A percentile compares a stretch with the other conserved stretches of the same genome.
These are phyloP conservation scores for Glareola pratincola DNA, from an alignment of 2,113 vertebrate genomes.

Conservation along the genomic window DNA sequence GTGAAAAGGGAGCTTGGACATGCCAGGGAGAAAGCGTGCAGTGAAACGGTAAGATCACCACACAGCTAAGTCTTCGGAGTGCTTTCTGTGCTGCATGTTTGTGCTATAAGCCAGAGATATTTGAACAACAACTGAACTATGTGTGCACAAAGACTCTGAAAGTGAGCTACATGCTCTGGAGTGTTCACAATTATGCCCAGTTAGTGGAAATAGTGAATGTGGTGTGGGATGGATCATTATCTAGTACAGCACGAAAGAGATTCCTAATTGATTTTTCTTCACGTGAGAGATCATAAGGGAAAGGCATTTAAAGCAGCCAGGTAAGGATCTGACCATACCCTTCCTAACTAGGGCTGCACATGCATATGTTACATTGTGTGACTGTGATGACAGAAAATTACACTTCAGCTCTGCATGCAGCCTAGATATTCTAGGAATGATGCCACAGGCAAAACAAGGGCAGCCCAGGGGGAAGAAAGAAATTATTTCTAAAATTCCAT, in stretches of 20 bases:
- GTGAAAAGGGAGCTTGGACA: neutral
- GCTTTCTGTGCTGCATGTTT: neutral
- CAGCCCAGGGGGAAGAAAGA: neutral
- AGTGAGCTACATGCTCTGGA: neutral
- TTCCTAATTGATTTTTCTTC: neutral
- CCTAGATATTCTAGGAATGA: neutral
- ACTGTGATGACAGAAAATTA: neutral
- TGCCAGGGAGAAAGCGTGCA: neutral
- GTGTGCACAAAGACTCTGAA: neutral
- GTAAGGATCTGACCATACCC: neutral
- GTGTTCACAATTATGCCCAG: neutral
- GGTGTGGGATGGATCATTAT: neutral
- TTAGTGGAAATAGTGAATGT: neutral
- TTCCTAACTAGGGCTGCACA: neutral
- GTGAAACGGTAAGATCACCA: neutral
- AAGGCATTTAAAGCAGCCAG: neutral
- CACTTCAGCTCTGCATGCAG: neutral
- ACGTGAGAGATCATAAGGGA: neutral
- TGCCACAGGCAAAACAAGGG: neutral
- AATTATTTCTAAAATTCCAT: conserved; percentile 37
- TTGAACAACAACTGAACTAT: neutral
- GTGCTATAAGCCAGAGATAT: neutral
- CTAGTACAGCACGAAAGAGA: neutral
- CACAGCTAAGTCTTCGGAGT: neutral
- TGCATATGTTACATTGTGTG: neutral